These are phyloP conservation scores for Sebastolobus alascanus DNA, from an alignment of 2,797 vertebrate genomes.

Conservation along the genomic window DNA sequence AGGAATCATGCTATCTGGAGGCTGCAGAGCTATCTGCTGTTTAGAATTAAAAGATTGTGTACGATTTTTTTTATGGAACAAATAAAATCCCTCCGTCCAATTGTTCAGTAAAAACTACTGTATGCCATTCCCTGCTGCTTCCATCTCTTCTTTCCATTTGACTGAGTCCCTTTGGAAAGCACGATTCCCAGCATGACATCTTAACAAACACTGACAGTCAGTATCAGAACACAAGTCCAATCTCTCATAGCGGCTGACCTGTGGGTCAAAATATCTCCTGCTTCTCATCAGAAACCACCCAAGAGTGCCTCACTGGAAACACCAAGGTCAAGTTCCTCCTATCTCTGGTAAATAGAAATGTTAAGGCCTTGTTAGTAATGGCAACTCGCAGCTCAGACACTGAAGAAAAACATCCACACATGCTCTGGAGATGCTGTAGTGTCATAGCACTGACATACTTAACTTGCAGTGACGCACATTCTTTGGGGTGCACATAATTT, in stretches of 20 bases:
- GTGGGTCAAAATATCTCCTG: conserved; percentile 49
- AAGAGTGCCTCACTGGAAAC: conserved; percentile 38
- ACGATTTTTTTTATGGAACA: not conserved
- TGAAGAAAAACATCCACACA: conserved; percentile 7
- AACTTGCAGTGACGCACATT: not conserved
- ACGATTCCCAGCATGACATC: conserved; percentile 52
- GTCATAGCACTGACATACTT: conserved; percentile 23
- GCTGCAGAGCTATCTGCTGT: not conserved
- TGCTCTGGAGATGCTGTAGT: conserved; percentile 12
- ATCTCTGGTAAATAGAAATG: conserved; percentile 53
- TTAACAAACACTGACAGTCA: conserved; percentile 48
- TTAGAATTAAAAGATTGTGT: not conserved
- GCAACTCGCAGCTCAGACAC: conserved; percentile 18
- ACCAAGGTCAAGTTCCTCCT: conserved; percentile 51
- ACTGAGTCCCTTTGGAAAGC: conserved; percentile 45
- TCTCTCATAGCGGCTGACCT: conserved; percentile 57
- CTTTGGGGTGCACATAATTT: conserved; percentile 3
- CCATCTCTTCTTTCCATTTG: conserved; percentile 41
- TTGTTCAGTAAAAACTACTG: conserved; percentile 20
- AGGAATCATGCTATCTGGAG: not conserved
- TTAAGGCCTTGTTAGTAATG: conserved; percentile 53
- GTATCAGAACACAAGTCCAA: conserved; percentile 59
- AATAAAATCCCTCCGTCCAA: conserved; percentile 3
- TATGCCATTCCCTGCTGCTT: conserved; percentile 35
- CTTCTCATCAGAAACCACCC: conserved; percentile 60